Evolutionary conservation across 2,797 vertebrate species (phyloP), one percentile per base, ranked within the genome.

Genomic region (Mallotus villosus): DNA sequence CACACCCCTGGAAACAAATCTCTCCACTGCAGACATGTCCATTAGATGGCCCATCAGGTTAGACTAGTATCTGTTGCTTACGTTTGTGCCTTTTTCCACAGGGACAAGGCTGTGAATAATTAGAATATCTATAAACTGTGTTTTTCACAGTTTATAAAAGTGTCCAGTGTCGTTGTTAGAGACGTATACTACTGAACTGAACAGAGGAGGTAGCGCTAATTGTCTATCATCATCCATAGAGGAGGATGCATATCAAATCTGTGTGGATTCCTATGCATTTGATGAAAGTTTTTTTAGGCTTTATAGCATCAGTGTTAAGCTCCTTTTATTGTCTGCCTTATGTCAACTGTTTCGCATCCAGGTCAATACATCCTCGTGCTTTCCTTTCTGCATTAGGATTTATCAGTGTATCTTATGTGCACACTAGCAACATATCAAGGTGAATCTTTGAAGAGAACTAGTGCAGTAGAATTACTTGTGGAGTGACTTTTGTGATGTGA

Each of bases 361-460:
- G 71, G 49, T 60, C 11, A 62, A 67, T 41, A 6, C 64, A 21
- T 22, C n/a, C 37, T 9, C 46, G 67, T 73, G 4, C 63, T 79
- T 65, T 62, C 9, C 22, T 57, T 41, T 11, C 58, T 75, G 66
- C 57, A 70, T 73, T 73, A 70, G 32, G 55, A 74, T 60, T 70
- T 63, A 78, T 74, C 5, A 55, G 51, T n/a, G 17, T 55, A 55
- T n/a, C 68, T 65, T 49, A 76, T 67, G 14, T 67, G 61, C 74
- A 51, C 70, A 58, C 63, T 61, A 71, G 76, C 29, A 72, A 63
- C 62, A 46, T 79, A 78, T 62, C 64, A 65, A 63, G 65, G 57
- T 9, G 73, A 79, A 59, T 77, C 74, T 78, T 78, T 79, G 72
- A 53, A 11, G 63, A 29, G 66, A 76, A 68, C 74, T 69, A 67